Base-by-base conservation (phyloP, 2,113 vertebrate species). In the Stercorarius parasiticus region DNA sequence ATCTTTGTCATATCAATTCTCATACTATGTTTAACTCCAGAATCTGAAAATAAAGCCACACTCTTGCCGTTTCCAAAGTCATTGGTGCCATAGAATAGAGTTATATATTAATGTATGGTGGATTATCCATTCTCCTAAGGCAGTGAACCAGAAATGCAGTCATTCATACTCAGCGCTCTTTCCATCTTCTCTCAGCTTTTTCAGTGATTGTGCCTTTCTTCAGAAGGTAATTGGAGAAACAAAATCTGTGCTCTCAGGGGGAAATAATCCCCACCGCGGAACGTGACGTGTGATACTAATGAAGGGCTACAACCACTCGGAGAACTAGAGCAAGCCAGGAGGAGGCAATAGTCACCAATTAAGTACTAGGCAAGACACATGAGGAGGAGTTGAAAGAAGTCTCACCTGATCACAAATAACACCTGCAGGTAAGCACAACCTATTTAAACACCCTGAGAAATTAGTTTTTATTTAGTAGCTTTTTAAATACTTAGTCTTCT, bases 341-440 rank as follows among this genome's bases (percentile, higher is more conserved):
- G 67, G 50, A 38, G 45, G 58, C 49, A 53, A 36, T 29, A n/a
- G 13, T 71, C 6, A 8, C 62, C 53, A 30, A 34, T 17, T 76
- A 52, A 56, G 36, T 10, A 32, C 23, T 23, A 52, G 76, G 47
- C 32, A 71, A 88, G 59, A 32, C 64, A 55, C 36, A 53, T 32
- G 36, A 47, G 50, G 66, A 84, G 25, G 40, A 90, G 34, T 22
- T 38, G 72, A 82, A 93, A 65, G 59, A 88, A 71, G 25, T 27
- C 34, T 61, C 59, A 86, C 16, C 34, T 45, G 42, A 64, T 74
- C 19, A 71, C 26, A 58, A 21, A 18, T 18, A 87, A 32, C 56
- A 40, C 79, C 87, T 94, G 67, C 80, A 79, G 95, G 93, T 97
- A 98, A 97, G 95, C 29, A 67, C 23, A 74, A 42, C 21, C 12